phyloP scores from a whole-genome alignment of 2,113 vertebrate genomes.

The Rostratula benghalensis region DNA sequence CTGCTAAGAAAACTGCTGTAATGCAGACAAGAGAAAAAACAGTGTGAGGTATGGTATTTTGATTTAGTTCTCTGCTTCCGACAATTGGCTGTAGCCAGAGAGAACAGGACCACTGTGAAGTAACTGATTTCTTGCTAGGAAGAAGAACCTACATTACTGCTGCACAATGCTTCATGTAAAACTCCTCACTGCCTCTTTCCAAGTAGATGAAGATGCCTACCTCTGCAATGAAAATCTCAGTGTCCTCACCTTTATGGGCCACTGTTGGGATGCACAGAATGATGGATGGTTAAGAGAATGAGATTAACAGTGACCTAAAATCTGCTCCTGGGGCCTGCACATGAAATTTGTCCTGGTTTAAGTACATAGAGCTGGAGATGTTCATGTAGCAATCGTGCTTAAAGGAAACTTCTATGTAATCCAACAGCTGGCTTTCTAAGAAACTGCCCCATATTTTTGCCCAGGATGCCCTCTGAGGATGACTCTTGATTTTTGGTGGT shows the following conservation, averaged over 20 bases:
- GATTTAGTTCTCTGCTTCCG: constrained; percentile 11
- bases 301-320: neutral
- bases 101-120: neutral
- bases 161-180: neutral
- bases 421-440: neutral
- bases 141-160: neutral
- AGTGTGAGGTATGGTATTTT: neutral
- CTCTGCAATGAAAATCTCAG: neutral
- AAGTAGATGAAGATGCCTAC: neutral
- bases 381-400: neutral
- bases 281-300: neutral
- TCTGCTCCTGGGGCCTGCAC: neutral
- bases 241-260: neutral
- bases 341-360: neutral
- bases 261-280: neutral
- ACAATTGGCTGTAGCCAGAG: constrained; percentile 2
- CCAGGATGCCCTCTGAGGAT: neutral
- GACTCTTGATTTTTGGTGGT: neutral
- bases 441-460: neutral
- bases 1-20: neutral
- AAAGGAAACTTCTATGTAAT: neutral
- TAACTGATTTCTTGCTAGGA: neutral
- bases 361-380: neutral
- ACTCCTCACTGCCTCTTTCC: neutral
- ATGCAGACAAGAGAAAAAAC: neutral